phyloP scores from a whole-genome alignment of 2,797 vertebrate genomes.

The Pelodytes ibericus region DNA sequence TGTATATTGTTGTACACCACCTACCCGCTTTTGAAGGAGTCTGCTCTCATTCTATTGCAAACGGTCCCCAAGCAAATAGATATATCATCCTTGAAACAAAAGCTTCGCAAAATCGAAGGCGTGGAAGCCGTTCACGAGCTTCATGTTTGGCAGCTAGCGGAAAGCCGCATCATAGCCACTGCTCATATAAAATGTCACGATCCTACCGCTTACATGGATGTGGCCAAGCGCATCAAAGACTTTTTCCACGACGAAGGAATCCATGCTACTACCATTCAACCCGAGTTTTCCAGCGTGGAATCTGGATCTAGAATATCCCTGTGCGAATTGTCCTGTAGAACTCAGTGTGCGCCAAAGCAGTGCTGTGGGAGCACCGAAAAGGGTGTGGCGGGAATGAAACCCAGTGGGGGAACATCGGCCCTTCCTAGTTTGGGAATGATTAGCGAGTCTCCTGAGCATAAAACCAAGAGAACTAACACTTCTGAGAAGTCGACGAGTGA shows the following conservation, averaged over 20 bases:
- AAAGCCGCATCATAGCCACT: conserved; percentile 96
- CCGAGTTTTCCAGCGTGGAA: conserved; percentile 90
- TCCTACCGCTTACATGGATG: conserved; percentile 93
- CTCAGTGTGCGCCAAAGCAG: conserved; percentile 93
- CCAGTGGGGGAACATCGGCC: conserved; percentile 65
- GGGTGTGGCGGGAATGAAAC: conserved; percentile 70
- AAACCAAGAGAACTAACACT: conserved; percentile 73
- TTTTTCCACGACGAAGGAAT: conserved; percentile 97
- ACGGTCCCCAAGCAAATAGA: conserved; percentile 98
- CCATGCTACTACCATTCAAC: conserved; percentile 97
- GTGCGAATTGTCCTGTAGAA: conserved; percentile 94
- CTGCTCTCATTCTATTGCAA: conserved; percentile 96
- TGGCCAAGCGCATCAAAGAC: conserved; percentile 95
- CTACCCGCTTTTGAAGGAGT: conserved; percentile 95
- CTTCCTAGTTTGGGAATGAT: conserved; percentile 81
- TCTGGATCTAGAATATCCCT: conserved; percentile 82
- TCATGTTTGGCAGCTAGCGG: conserved; percentile 96
- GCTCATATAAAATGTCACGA: conserved; percentile 98
- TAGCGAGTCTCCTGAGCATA: conserved; percentile 76
- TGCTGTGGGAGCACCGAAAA: conserved; percentile 82
- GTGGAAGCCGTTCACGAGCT: conserved; percentile 95
- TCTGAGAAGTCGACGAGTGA: conserved; percentile 62
- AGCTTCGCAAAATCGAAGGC: conserved; percentile 84
- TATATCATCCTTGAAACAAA: conserved; percentile 85
- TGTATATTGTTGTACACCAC: conserved; percentile 94